A percentile compares a stretch with the other conserved stretches of the same genome.
Conservation (phyloP, 2,113 vertebrate genomes). For the Pluvialis apricaria region DNA sequence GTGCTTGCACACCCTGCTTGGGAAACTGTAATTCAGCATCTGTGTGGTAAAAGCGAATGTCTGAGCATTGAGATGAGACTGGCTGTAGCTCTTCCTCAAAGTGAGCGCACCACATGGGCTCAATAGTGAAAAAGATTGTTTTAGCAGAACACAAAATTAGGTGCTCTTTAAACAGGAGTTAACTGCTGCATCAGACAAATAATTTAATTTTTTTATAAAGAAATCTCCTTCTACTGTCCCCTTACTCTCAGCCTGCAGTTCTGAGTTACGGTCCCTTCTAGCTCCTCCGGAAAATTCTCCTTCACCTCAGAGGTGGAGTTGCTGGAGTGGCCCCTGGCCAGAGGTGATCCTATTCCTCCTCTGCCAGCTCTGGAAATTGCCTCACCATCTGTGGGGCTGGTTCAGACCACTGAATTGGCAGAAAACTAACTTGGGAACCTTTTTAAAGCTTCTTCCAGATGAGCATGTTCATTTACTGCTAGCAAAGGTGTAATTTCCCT, state of each 20-base stretch:
- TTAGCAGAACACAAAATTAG: neutral
- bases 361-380: neutral
- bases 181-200: neutral
- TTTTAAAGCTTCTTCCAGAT: neutral
- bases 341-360: neutral
- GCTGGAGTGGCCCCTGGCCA: neutral
- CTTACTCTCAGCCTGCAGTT: neutral
- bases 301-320: neutral
- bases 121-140: neutral
- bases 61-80: neutral
- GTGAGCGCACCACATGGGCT: neutral
- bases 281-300: neutral
- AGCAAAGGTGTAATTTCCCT: neutral
- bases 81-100: neutral
- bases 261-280: neutral
- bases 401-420: conserved; percentile 1
- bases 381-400: neutral
- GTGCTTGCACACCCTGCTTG: neutral
- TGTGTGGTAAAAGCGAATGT: neutral
- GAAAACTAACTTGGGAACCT: neutral
- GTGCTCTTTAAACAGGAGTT: neutral
- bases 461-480: neutral
- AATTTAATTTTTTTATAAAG: neutral
- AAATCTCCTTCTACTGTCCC: neutral
- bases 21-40: neutral